phyloP scores from a whole-genome alignment of 2,888 invertebrate species.

The Conistra vaccinii region DNA sequence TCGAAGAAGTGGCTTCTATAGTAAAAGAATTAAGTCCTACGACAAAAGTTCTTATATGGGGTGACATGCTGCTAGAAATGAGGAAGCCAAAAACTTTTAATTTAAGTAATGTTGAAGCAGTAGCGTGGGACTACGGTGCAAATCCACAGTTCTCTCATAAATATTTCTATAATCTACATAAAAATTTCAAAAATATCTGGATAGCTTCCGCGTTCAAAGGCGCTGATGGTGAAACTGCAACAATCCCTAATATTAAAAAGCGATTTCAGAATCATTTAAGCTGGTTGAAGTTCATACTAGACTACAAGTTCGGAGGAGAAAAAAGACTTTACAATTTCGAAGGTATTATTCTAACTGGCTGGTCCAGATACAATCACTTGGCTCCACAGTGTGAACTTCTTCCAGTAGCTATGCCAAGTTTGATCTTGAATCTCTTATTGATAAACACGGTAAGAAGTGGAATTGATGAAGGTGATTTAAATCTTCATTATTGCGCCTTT shows the following conservation, averaged over 20 bases:
- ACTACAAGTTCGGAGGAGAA: constrained; percentile 85
- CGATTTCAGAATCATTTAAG: constrained; percentile 93
- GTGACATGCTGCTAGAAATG: constrained; percentile 93
- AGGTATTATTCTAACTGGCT: constrained; percentile 93
- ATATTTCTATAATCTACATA: constrained; percentile 74
- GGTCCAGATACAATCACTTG: constrained; percentile 93
- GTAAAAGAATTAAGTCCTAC: constrained; percentile 86
- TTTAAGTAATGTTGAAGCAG: constrained; percentile 90
- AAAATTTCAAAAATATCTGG: constrained; percentile 93
- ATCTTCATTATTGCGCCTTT: constrained; percentile 58
- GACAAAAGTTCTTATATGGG: constrained; percentile 94
- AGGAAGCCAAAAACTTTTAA: constrained; percentile 86
- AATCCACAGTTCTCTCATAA: constrained; percentile 74
- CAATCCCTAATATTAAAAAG: constrained; percentile 89
- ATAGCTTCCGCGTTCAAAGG: constrained; percentile 97
- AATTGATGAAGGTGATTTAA: constrained; percentile 44
- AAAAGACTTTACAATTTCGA: constrained; percentile 81
- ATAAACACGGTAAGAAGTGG: constrained; percentile 79
- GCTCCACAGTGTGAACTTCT: constrained; percentile 92
- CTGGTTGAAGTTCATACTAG: constrained; percentile 92
- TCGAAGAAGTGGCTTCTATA: constrained; percentile 88
- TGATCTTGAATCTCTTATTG: constrained; percentile 90
- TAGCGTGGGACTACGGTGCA: constrained; percentile 93
- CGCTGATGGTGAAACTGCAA: constrained; percentile 90
- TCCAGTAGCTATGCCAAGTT: constrained; percentile 91